Base-by-base conservation (phyloP, 2,797 vertebrate species). In the Fratercula arctica region DNA sequence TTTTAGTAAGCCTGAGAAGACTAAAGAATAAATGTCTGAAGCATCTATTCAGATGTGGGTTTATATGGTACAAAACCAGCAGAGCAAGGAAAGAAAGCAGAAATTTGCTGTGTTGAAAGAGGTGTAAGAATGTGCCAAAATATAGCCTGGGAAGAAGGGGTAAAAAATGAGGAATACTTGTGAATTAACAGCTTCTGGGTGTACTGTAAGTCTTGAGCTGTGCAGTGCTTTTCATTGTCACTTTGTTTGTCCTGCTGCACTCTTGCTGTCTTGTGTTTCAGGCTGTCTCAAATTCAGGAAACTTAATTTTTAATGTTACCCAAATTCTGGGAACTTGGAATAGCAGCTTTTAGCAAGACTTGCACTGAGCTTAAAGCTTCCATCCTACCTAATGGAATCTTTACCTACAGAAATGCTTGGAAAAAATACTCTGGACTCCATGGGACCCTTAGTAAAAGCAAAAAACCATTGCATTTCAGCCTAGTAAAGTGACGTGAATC, bases 271-370 rank as follows among this genome's bases (percentile, higher is more conserved):
- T 41, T 60, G 35, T 66, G 37, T 94, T 68, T 91, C 64, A 57
- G 68, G 43, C 68, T 89, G 85, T 93, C 35, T 85, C 39, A 90
- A 60, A 89, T 79, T 96, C 92, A 95, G 92, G 81, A 94, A 91
- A 68, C 20, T 59, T 37, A 23, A 13, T 29, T 66, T 66, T 39
- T 35, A 29, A 28, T 48, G 26, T 85, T 89, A 69, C 15, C 28
- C 24, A 86, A 26, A 84, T 69, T 90, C 24, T 88, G 69, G 57
- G 87, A 76, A 81, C 15, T 74, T 45, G 39, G 51, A 69, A 5
- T 19, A 35, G 25, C 48, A 60, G 56, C 61, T 91, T 67, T 90
- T 75, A 82, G 68, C 29, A 74, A 77, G 92, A 53, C 64, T 70
- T 92, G 33, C 43, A 64, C 70, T 67, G 54, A 85, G 20, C 35